Conservation (phyloP, 1,140 invertebrate genomes). For the Drosophila obscura region DNA sequence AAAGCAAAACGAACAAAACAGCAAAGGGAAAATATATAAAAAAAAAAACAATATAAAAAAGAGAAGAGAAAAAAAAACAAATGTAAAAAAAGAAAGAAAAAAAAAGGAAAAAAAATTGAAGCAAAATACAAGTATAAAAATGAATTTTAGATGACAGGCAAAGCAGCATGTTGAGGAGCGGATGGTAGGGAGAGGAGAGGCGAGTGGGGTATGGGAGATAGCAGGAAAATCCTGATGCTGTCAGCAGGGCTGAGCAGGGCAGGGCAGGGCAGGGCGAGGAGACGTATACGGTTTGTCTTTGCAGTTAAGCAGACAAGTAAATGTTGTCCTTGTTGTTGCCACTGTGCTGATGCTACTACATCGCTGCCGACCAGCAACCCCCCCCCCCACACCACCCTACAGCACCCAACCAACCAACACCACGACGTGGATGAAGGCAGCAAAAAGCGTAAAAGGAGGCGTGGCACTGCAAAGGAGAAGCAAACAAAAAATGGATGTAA, state of each 20-base stretch:
- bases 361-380: conserved; percentile 27
- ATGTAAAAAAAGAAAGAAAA: conserved; percentile 44
- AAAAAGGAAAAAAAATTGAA: conserved; percentile 37
- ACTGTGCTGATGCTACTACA: conserved; percentile 9
- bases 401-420: conserved; percentile 5
- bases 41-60: conserved; percentile 53
- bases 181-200: too few relatives aligned
- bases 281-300: conserved; percentile 71
- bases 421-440: conserved; percentile 31
- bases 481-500: conserved; percentile 54
- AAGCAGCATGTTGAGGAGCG: conserved; percentile 51
- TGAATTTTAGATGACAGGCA: conserved; percentile 82
- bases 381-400: background rate
- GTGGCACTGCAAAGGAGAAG: conserved; percentile 47
- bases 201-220: background rate
- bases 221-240: conserved; percentile 1
- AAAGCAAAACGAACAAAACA: conserved; percentile 36
- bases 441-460: conserved; percentile 45
- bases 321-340: conserved; percentile 78
- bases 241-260: too few relatives aligned
- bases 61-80: conserved; percentile 52
- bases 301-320: conserved; percentile 81
- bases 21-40: conserved; percentile 15
- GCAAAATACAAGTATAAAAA: conserved; percentile 79
- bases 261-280: too few relatives aligned